Conservation (phyloP, 2,888 invertebrate species). For the Aphodius granarius region DNA sequence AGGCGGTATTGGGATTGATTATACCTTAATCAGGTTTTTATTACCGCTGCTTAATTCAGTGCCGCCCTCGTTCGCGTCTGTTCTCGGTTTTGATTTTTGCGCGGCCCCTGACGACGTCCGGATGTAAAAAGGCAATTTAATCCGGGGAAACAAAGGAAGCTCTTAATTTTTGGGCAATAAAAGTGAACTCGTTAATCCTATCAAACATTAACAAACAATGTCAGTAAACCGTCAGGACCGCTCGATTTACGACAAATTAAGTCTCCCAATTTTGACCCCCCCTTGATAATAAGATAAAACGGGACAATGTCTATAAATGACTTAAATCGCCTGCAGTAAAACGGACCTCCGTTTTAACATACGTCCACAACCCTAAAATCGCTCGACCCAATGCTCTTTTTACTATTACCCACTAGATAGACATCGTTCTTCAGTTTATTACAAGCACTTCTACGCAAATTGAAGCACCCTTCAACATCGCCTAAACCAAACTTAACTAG, state of each 20-base stretch:
- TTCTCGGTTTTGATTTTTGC: background rate
- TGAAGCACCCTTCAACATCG: background rate
- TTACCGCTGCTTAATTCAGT: background rate
- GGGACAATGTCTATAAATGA: constrained; percentile 30
- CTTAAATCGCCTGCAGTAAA: constrained; percentile 30
- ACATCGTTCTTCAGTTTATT: background rate
- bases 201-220: background rate
- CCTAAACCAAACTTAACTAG: background rate
- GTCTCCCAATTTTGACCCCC: background rate
- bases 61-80: background rate
- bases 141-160: background rate
- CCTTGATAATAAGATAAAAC: constrained; percentile 24
- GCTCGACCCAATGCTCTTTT: constrained; percentile 4
- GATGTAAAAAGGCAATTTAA: background rate
- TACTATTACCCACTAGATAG: background rate
- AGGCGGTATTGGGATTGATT: background rate
- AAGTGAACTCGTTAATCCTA: background rate
- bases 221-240: background rate
- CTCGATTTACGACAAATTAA: background rate
- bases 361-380: constrained; percentile 28
- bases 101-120: too few species aligned
- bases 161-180: background rate
- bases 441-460: background rate
- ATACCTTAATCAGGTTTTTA: background rate
- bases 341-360: constrained; percentile 11